A percentile compares a stretch with the other conserved stretches of the same genome.
Conservation (phyloP, 2,888 invertebrate species). For the Itoplectis maculator region DNA sequence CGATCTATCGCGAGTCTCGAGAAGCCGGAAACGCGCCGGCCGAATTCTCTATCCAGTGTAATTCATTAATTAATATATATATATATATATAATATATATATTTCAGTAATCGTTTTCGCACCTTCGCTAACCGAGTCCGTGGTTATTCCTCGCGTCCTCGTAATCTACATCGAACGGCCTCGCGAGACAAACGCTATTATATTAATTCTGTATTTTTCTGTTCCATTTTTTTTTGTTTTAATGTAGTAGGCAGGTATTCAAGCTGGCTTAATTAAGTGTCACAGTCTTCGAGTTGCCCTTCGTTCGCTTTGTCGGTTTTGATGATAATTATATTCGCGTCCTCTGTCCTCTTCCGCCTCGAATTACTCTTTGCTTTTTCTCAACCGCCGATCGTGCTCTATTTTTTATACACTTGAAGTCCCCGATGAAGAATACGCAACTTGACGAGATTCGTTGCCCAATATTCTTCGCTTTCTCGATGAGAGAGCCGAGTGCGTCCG, state of each 20-base stretch:
- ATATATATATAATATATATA: not conserved
- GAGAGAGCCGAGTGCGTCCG: constrained; percentile 38
- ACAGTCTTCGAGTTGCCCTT: constrained; percentile 80
- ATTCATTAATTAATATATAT: constrained; percentile 11
- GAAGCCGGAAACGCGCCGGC: not conserved
- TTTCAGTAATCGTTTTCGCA: constrained; percentile 51
- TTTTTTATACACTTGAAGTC: constrained; percentile 60
- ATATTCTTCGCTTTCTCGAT: constrained; percentile 16
- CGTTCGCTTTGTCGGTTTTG: constrained; percentile 23
- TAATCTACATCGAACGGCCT: constrained; percentile 54
- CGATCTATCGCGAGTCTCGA: not conserved
- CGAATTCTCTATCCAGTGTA: constrained; percentile 37
- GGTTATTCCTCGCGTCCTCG: constrained; percentile 46
- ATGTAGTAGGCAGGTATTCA: constrained; percentile 82
- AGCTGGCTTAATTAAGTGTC: constrained; percentile 83
- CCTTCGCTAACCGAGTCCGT: constrained; percentile 47
- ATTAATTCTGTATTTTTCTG: constrained; percentile 29
- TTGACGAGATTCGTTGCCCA: constrained; percentile 7
- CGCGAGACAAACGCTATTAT: constrained; percentile 58
- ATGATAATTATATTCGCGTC: constrained; percentile 33
- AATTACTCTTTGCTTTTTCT: constrained; percentile 35
- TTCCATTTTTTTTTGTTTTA: constrained; percentile 45
- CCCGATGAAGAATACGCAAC: constrained; percentile 32
- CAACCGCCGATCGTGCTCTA: constrained; percentile 8
- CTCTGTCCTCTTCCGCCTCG: constrained; percentile 37